phyloP scores from a whole-genome alignment of 2,888 invertebrate genomes.

The Archips crataeganus region DNA sequence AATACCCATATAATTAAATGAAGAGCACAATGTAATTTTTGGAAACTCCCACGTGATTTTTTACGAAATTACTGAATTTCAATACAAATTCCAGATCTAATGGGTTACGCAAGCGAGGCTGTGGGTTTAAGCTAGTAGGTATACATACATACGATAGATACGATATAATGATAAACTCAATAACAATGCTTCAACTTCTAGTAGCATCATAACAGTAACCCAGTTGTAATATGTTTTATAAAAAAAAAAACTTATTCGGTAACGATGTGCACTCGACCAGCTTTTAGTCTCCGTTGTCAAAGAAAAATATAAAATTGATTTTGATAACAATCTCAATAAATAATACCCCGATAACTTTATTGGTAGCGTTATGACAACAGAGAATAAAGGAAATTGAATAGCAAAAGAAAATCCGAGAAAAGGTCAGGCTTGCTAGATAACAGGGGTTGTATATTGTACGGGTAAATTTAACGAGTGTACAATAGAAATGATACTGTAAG shows the following conservation, averaged over 20 bases:
- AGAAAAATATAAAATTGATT: constrained; percentile 21
- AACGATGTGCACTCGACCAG: constrained; percentile 3
- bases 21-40: too few species aligned
- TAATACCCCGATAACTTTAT: constrained; percentile 34
- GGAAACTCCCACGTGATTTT: too few species aligned
- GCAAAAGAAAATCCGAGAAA: constrained; percentile 39
- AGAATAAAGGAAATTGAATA: constrained; percentile 41
- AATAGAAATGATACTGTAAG: constrained; percentile 31
- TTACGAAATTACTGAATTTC: too few species aligned
- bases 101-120: too few species aligned
- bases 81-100: too few species aligned
- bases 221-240: not conserved
- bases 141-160: too few species aligned
- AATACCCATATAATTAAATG: too few species aligned
- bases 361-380: constrained; percentile 36
- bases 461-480: constrained; percentile 33
- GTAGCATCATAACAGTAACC: not conserved
- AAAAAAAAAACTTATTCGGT: not conserved
- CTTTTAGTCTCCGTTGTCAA: constrained; percentile 13
- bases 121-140: too few species aligned
- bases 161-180: too few species aligned
- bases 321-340: constrained; percentile 26
- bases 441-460: constrained; percentile 35
- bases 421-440: constrained; percentile 35
- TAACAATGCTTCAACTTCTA: too few species aligned